phyloP scores from a whole-genome alignment of 1,140 invertebrate genomes.

The Lordiphosa stackelbergi region DNA sequence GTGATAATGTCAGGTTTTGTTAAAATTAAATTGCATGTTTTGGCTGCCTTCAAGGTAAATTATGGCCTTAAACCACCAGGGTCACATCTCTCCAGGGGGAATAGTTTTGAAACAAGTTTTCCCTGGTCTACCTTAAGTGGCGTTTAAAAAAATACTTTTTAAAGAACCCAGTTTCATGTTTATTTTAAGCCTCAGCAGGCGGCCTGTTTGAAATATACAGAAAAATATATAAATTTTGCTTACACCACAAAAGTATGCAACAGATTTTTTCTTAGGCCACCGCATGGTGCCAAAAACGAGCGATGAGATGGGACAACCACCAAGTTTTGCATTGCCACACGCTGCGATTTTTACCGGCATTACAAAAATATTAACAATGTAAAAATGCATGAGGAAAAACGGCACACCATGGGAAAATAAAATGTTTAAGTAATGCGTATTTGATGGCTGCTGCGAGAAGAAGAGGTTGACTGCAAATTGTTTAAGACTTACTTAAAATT shows the following conservation, averaged over 20 bases:
- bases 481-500: conserved; percentile 1
- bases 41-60: conserved; percentile 70
- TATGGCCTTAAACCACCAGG: conserved; percentile 52
- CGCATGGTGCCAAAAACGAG: conserved; percentile 54
- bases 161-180: conserved; percentile 16
- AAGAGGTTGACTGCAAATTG: neutral
- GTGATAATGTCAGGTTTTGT: conserved; percentile 75
- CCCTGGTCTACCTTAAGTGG: conserved; percentile 12
- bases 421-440: conserved; percentile 30
- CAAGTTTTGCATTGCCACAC: conserved; percentile 48
- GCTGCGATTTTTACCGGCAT: conserved; percentile 71
- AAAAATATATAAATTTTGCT: conserved; percentile 46
- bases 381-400: conserved; percentile 47
- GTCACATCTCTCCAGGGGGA: conserved; percentile 45
- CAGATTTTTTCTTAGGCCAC: conserved; percentile 53
- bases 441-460: neutral
- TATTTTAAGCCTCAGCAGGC: conserved; percentile 10
- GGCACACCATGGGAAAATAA: conserved; percentile 15
- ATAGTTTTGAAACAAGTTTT: conserved; percentile 31
- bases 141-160: conserved; percentile 24
- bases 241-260: conserved; percentile 58
- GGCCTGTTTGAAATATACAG: neutral
- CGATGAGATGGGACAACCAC: conserved; percentile 11
- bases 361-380: conserved; percentile 67
- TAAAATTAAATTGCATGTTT: conserved; percentile 75